Conservation (phyloP, 2,797 vertebrate genomes). For the Ptychadena robeensis region DNA sequence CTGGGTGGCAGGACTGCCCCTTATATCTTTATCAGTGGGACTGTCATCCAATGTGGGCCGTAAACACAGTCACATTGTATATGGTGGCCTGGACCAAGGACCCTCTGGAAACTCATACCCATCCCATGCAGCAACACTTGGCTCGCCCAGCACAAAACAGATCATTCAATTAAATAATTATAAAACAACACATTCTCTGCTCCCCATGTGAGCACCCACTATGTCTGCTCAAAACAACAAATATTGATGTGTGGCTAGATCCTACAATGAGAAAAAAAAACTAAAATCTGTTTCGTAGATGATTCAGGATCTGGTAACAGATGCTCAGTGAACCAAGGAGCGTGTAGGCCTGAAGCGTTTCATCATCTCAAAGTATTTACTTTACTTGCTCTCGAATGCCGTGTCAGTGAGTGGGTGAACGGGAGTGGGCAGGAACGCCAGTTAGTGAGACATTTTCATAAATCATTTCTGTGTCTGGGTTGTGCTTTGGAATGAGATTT, state of each 20-base stretch:
- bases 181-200: not conserved
- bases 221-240: not conserved
- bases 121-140: no score
- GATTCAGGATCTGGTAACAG: constrained; percentile 27
- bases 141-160: not conserved
- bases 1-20: no score
- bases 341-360: constrained; percentile 20
- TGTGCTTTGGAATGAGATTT: not conserved
- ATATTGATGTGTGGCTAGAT: not conserved
- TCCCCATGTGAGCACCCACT: no score
- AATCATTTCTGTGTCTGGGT: constrained; percentile 33
- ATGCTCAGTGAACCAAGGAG: constrained; percentile 9
- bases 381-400: constrained; percentile 8
- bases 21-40: no score
- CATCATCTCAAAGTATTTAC: constrained; percentile 42
- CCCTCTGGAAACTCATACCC: no score
- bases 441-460: constrained; percentile 17
- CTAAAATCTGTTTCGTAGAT: constrained; percentile 12
- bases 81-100: no score
- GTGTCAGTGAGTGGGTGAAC: constrained; percentile 49
- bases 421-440: not conserved
- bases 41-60: no score
- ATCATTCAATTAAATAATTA: not conserved
- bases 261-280: not conserved
- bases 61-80: no score